Percentiles rank a stretch among this genome's conserved stretches.
phyloP scores from a whole-genome alignment of 2,888 invertebrate species.

The Brachypalpus laphriformis region DNA sequence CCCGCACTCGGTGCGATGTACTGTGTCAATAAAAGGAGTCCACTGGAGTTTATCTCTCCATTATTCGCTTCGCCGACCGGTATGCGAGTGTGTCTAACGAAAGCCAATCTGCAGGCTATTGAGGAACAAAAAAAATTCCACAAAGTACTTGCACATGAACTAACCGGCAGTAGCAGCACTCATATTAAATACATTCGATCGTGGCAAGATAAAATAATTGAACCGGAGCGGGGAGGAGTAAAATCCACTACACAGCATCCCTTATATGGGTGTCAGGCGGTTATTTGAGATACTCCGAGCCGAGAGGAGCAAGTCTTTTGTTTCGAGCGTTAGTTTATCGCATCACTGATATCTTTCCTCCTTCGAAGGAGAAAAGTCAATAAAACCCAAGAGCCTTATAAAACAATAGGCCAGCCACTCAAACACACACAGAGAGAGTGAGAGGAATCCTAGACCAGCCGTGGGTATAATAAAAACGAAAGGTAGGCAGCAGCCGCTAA shows the following conservation, averaged over 20 bases:
- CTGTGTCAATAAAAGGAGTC: conserved; percentile 73
- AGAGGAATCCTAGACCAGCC: conserved; percentile 34
- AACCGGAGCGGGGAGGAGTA: conserved; percentile 63
- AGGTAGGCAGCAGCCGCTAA: conserved; percentile 4
- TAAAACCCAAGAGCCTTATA: conserved; percentile 68
- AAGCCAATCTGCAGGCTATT: conserved; percentile 34
- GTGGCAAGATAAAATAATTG: conserved; percentile 79
- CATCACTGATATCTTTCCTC: conserved; percentile 52
- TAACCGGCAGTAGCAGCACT: conserved; percentile 33
- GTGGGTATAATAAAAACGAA: conserved; percentile 42
- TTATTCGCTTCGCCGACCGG: conserved; percentile 53
- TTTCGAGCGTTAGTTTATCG: conserved; percentile 73
- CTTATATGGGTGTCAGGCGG: conserved; percentile 69
- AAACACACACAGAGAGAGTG: background rate
- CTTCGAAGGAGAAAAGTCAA: conserved; percentile 60
- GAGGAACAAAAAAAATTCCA: conserved; percentile 25
- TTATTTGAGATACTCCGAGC: conserved; percentile 41
- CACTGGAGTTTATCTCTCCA: conserved; percentile 71
- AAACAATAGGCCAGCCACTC: conserved; percentile 58
- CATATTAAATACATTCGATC: conserved; percentile 76
- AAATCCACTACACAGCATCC: conserved; percentile 61
- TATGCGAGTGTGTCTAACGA: conserved; percentile 28
- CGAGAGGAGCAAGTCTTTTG: conserved; percentile 60
- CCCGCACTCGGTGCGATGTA: background rate
- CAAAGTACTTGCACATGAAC: conserved; percentile 46